Conservation (phyloP, 1,140 invertebrate species). For the Whitmania pigra region DNA sequence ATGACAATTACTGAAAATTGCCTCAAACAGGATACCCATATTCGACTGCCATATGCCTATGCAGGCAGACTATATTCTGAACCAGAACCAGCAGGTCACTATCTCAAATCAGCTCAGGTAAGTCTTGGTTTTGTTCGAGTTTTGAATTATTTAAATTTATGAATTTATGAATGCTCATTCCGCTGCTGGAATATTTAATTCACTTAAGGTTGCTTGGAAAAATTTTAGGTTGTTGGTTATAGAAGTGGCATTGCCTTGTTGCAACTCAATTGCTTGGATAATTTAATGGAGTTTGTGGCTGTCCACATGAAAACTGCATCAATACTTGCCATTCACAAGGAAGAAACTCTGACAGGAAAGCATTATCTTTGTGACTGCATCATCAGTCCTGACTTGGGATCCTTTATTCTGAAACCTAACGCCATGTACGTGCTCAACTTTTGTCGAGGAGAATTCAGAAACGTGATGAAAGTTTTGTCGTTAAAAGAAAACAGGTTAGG, state of each 20-base stretch:
- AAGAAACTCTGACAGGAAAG: constrained; percentile 16
- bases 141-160: neutral
- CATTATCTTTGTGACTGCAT: constrained; percentile 26
- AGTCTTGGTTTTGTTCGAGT: neutral
- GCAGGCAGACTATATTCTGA: constrained; percentile 21
- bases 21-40: constrained; percentile 25
- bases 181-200: neutral
- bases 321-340: constrained; percentile 19
- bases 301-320: constrained; percentile 25
- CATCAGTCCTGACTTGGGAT: constrained; percentile 24
- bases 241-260: constrained; percentile 23
- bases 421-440: constrained; percentile 26
- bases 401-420: constrained; percentile 25
- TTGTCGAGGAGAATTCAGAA: constrained; percentile 22
- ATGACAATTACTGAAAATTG: constrained; percentile 22
- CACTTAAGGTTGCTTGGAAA: neutral
- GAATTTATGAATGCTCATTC: neutral
- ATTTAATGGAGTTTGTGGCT: constrained; percentile 23
- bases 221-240: constrained; percentile 21
- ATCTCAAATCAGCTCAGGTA: constrained; percentile 24
- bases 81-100: constrained; percentile 23
- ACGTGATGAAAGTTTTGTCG: constrained; percentile 23
- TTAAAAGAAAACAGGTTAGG: constrained; percentile 16
- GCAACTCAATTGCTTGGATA: constrained; percentile 18
- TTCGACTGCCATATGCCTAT: constrained; percentile 22